phyloP scores from a whole-genome alignment of 2,113 vertebrate genomes.

The Cyanocitta stelleri region DNA sequence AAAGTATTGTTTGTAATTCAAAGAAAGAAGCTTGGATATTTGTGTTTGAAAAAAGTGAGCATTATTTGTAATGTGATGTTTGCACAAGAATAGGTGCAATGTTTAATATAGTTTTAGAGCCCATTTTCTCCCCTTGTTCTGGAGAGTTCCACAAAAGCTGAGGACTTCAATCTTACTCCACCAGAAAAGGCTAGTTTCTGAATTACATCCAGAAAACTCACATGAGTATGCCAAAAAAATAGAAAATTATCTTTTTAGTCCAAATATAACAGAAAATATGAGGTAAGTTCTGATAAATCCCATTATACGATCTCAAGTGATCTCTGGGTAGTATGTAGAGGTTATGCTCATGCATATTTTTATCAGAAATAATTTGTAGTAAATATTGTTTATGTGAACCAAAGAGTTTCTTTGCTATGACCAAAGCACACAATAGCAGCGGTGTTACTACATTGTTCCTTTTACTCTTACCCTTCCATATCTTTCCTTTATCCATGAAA shows the following conservation, averaged over 20 bases:
- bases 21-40: not conserved
- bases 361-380: not conserved
- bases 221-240: constrained; percentile 4
- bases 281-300: constrained; percentile 38
- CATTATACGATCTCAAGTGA: not conserved
- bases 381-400: not conserved
- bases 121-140: not conserved
- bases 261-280: constrained; percentile 44
- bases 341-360: not conserved
- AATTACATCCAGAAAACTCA: constrained; percentile 14
- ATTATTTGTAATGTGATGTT: not conserved
- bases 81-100: not conserved
- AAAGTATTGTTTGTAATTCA: not conserved
- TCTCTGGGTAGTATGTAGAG: not conserved
- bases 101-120: not conserved
- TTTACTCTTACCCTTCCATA: not conserved
- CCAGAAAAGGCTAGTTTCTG: constrained; percentile 16
- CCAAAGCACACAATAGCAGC: not conserved
- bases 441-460: not conserved
- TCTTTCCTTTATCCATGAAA: constrained; percentile 7
- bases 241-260: constrained; percentile 18
- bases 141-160: not conserved
- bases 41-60: not conserved
- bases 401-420: not conserved
- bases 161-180: constrained; percentile 12